Evolutionary conservation across 37 sponge, comb jelly and placozoan species (phyloP), one percentile per base, ranked within the genome.

Genomic region (Chondrilla cf. caribensis): DNA sequence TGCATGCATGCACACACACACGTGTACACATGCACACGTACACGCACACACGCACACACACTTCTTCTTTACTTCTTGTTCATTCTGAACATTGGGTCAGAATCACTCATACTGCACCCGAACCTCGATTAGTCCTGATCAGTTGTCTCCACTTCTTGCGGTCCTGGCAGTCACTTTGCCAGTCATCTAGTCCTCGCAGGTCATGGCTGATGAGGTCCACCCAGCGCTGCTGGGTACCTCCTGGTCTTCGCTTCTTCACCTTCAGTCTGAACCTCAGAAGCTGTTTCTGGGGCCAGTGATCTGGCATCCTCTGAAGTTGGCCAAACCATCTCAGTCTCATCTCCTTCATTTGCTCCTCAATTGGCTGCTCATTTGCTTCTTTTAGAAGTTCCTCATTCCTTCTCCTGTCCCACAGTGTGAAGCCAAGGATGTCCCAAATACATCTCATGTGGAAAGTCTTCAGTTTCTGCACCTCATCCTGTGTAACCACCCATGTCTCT

Each of bases 1-100:
- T 66, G 60, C 81, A 64, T 66, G 60, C 81, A 38, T 43, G 29
- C 58, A 58, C 58, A 79, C 32, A 58, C 1, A 57, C 79, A 54
- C 58, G 29, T 58, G 54, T 35, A 79, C 58, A 28, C 51, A 38
- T 65, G 24, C 64, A 44, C 39, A 38, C 55, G 32, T 38, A 65
- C 82, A 64, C 82, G 65, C 82, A 81, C 58, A 51, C 47, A 64
- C 44, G 3, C 54, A 43, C 51, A 81, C 51, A 51, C 41, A 47
- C 25, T 84, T 31, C 39, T 31, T 28, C 58, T 84, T 54, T 79
- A 82, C 66, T 32, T 2, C 33, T 25, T 84, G 25, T 26, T 15
- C 68, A 67, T 8, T 32, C 15, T 67, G 68, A 25, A 28, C 2
- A 4, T 29, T 4, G 68, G 32, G 68, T 26, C 1, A 2, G 15